phyloP scores from a whole-genome alignment of 2,113 vertebrate genomes.

The Datnioides undecimradiatus region DNA sequence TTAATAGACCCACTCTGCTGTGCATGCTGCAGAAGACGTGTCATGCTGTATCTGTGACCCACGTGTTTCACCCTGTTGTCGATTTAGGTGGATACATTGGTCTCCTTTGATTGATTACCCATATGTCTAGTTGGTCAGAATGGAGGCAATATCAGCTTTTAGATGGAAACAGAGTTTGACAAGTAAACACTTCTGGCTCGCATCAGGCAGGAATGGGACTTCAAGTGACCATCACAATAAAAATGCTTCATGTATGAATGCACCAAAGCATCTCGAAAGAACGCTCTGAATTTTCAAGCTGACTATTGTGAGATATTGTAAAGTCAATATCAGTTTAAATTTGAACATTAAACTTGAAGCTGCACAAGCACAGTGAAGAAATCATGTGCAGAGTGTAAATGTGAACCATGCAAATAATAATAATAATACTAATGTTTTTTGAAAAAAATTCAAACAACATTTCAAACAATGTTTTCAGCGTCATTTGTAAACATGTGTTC shows the following conservation, averaged over 20 bases:
- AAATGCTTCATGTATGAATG: background rate
- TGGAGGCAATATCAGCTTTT: too few relatives aligned
- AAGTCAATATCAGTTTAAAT: background rate
- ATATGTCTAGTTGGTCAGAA: too few relatives aligned
- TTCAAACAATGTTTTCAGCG: constrained; percentile 1
- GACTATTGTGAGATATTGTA: background rate
- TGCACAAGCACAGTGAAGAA: background rate
- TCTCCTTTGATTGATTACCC: too few relatives aligned
- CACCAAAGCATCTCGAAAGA: background rate
- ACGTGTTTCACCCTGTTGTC: too few relatives aligned
- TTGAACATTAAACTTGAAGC: background rate
- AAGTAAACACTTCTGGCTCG: too few relatives aligned
- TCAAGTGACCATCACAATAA: background rate
- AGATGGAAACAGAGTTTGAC: too few relatives aligned
- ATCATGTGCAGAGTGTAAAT: background rate
- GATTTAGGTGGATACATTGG: too few relatives aligned
- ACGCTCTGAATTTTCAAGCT: background rate
- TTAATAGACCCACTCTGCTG: too few relatives aligned
- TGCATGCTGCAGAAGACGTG: too few relatives aligned
- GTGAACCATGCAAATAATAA: background rate
- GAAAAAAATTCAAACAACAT: background rate
- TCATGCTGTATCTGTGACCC: too few relatives aligned
- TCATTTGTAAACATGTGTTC: background rate
- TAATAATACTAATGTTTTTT: background rate
- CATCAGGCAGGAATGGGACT: background rate